Conservation (phyloP, 2,113 vertebrate genomes). For the Salvator merianae region DNA sequence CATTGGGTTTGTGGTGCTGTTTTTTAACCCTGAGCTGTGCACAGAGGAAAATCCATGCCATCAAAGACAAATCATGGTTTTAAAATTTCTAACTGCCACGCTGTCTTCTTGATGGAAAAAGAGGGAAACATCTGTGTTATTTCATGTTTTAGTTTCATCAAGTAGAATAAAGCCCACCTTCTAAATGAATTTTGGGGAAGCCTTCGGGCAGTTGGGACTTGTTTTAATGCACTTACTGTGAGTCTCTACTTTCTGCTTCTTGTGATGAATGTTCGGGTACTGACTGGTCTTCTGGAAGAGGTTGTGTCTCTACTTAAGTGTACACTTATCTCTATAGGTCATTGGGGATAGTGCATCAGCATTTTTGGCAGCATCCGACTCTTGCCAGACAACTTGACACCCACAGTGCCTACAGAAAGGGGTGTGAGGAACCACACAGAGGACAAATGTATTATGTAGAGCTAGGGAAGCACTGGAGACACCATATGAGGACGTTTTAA, state of each 20-base stretch:
- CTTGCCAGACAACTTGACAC: too few species aligned
- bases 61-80: slow-evolving; percentile 40
- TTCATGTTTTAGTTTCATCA: slow-evolving; percentile 31
- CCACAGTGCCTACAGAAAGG: too few species aligned
- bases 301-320: too few species aligned
- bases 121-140: slow-evolving; percentile 63
- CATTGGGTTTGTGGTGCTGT: background rate
- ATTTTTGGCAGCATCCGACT: too few species aligned
- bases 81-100: slow-evolving; percentile 52
- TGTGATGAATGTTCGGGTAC: background rate
- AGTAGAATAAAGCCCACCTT: slow-evolving; percentile 55
- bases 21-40: slow-evolving; percentile 38
- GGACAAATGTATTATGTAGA: too few species aligned
- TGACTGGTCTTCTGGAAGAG: too few species aligned
- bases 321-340: too few species aligned
- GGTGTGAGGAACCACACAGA: too few species aligned
- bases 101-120: slow-evolving; percentile 57
- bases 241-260: background rate
- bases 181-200: background rate
- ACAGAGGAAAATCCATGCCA: slow-evolving; percentile 43
- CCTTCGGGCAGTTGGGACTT: too few species aligned
- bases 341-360: too few species aligned
- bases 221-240: background rate
- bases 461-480: too few species aligned
- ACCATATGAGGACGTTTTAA: too few species aligned